Evolutionary conservation across 1,140 invertebrate genomes (phyloP), one percentile per base, ranked within the genome.

Genomic region (Homarus americanus): DNA sequence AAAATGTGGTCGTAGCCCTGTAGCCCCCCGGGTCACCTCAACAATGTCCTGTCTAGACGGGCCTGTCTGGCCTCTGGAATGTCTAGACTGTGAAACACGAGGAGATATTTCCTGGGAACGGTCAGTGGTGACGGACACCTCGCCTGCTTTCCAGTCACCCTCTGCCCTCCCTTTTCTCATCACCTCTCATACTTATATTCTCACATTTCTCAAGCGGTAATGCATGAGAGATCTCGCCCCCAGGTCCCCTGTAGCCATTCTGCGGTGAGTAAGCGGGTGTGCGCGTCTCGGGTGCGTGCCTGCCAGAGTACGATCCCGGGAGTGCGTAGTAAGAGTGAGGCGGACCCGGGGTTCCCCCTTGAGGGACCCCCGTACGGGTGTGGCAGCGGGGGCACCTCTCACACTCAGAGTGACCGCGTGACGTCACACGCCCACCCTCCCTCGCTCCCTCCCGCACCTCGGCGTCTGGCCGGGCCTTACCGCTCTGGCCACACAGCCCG

Each of bases 11-110:
- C 3, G 53, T 32, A 28, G 63, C 24, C 63, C n/a, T 12, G 17
- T 69, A 24, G 7, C 63, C 63, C 63, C 63, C 63, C 63, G n/a
- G 63, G n/a, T 69, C 28, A 32, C 28, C 63, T 69, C n/a, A 69
- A 69, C 63, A 69, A 69, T 69, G 63, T 69, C 63, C 63, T 69
- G 63, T 69, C 63, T 69, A 69, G 63, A 69, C 63, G 63, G 5
- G n/a, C 63, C 63, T 69, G n/a, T 69, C 63, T 69, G 63, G n/a
- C 28, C 63, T 32, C n/a, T 69, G 63, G 63, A 69, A 69, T 69
- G 63, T 69, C 63, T 69, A 69, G 63, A 69, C 63, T 28, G 44
- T 49, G 63, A 32, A 32, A 69, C n/a, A 69, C 28, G 58, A 69
- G n/a, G 63, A 69, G 24, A 66, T 66, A 32, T 28, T 66, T 66